These are phyloP conservation scores for Diglossa cyanea DNA, from an alignment of 2,797 vertebrate species.

Conservation along the genomic window DNA sequence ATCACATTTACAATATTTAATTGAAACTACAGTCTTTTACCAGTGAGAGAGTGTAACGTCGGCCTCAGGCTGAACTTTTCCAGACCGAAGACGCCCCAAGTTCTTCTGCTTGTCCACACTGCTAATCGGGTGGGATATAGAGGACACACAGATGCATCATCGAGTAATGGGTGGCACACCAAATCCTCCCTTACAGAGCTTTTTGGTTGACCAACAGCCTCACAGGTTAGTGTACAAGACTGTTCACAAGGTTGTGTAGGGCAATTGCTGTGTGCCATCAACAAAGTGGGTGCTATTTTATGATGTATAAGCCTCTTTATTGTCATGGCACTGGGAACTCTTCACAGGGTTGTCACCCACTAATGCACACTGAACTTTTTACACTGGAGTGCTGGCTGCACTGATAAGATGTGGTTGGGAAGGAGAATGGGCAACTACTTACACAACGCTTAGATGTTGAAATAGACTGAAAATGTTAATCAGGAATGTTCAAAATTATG, in stretches of 20 bases:
- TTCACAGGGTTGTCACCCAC: neutral
- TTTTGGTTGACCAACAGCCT: neutral
- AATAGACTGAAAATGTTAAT: neutral
- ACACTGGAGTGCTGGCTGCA: neutral
- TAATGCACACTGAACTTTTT: neutral
- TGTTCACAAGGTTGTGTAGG: neutral
- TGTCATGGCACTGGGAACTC: neutral
- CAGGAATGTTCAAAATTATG: neutral
- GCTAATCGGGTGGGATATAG: neutral
- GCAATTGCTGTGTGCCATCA: neutral
- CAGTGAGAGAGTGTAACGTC: neutral
- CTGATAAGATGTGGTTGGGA: accelerated
- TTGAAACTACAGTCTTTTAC: neutral
- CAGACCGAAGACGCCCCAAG: accelerated
- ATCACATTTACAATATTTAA: neutral
- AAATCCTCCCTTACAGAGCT: neutral
- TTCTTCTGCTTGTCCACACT: neutral
- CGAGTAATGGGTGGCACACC: neutral
- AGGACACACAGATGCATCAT: neutral
- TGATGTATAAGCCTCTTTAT: neutral
- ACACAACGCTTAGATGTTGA: neutral
- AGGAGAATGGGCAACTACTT: accelerated
- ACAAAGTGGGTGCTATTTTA: neutral
- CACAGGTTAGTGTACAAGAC: neutral
- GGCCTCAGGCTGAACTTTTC: neutral